Conservation (phyloP, 1,140 invertebrate genomes). For the Pseudoatta argentina region DNA sequence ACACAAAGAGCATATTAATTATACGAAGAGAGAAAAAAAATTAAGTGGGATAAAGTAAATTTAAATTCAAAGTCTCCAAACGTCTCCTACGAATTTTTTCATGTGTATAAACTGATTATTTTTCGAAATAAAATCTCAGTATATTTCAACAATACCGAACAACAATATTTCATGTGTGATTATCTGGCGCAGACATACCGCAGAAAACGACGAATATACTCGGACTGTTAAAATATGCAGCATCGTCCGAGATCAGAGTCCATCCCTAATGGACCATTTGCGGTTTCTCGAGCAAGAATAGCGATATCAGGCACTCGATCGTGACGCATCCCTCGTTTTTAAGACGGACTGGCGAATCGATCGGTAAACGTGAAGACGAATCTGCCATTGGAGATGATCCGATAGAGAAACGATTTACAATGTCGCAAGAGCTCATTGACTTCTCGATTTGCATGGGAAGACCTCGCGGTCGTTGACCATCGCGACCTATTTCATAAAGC, state of each 20-base stretch:
- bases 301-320: conserved; percentile 73
- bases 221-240: conserved; percentile 70
- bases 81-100: background rate
- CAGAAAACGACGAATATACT: conserved; percentile 48
- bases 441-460: conserved; percentile 12
- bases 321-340: conserved; percentile 53
- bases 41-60: background rate
- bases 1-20: background rate
- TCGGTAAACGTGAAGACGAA: background rate
- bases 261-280: conserved; percentile 64
- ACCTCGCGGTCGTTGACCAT: conserved; percentile 7
- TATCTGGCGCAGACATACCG: background rate
- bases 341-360: background rate
- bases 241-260: conserved; percentile 33
- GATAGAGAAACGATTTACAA: conserved; percentile 4
- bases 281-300: conserved; percentile 76
- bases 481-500: conserved; percentile 55
- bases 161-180: background rate
- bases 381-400: background rate
- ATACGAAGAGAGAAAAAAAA: background rate
- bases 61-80: background rate
- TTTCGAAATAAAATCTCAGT: background rate
- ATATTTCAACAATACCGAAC: background rate
- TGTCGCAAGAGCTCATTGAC: background rate
- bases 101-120: background rate